Percentiles rank a stretch among this genome's conserved stretches.
These are phyloP conservation scores for Myripristis murdjan DNA, from an alignment of 2,797 vertebrate genomes.

Conservation along the genomic window DNA sequence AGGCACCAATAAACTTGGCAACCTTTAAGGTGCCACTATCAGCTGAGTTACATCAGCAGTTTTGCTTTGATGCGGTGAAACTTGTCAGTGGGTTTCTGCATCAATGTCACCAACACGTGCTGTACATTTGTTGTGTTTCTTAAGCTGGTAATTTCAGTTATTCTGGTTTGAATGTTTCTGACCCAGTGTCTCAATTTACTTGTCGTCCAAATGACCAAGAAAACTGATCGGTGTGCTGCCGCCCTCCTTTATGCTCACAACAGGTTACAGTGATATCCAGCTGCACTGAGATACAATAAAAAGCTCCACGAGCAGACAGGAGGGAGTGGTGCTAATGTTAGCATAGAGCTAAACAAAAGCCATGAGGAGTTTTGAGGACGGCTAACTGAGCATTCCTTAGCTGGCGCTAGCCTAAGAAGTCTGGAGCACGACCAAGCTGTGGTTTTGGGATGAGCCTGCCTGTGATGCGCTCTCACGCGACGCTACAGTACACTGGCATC, in stretches of 20 bases:
- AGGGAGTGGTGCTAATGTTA: slow-evolving; percentile 32
- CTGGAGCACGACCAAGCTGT: slow-evolving; percentile 44
- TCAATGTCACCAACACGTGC: neutral
- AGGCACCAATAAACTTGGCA: neutral
- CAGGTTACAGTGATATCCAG: slow-evolving; percentile 58
- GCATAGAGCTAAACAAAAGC: slow-evolving; percentile 46
- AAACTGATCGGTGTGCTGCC: neutral
- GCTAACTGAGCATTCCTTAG: slow-evolving; percentile 24
- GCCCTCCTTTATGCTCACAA: neutral
- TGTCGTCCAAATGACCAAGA: neutral
- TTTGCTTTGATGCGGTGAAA: neutral
- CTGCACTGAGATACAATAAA: slow-evolving; percentile 47
- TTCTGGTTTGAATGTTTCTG: neutral
- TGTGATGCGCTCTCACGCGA: slow-evolving; percentile 42
- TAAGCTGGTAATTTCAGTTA: neutral
- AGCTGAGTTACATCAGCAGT: slow-evolving; percentile 12
- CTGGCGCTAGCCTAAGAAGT: neutral
- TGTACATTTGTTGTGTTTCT: neutral
- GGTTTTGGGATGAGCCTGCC: slow-evolving; percentile 22
- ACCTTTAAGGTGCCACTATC: neutral
- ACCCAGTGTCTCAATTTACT: neutral
- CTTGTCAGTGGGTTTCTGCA: too few species aligned
- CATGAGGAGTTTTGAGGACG: slow-evolving; percentile 40
- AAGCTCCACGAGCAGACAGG: slow-evolving; percentile 7
- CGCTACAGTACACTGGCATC: neutral